Conservation (phyloP, 2,797 vertebrate genomes). For the Thunnus albacares region DNA sequence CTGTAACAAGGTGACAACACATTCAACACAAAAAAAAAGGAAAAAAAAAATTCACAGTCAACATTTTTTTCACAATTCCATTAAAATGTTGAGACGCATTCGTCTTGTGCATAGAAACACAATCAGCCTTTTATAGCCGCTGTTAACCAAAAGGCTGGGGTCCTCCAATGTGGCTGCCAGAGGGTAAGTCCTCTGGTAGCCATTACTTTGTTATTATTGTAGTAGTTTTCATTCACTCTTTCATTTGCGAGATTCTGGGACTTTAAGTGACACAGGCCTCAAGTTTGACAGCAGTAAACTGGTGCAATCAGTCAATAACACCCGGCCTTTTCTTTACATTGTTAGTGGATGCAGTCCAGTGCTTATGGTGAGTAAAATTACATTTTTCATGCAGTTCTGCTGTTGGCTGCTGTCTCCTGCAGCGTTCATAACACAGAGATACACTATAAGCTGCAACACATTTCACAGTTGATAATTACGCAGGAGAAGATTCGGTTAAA, state of each 20-base stretch:
- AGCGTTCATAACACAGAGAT: slow-evolving; percentile 10
- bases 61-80: not conserved
- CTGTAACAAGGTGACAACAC: slow-evolving; percentile 8
- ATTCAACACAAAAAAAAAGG: not conserved
- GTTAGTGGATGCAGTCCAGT: not conserved
- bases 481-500: not conserved
- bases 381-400: slow-evolving; percentile 7
- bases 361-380: not conserved
- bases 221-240: slow-evolving; percentile 3
- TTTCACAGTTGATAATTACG: slow-evolving; percentile 9
- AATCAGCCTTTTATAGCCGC: slow-evolving; percentile 20
- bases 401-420: slow-evolving; percentile 9
- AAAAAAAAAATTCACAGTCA: slow-evolving; percentile 31
- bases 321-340: not conserved
- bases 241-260: slow-evolving; percentile 8
- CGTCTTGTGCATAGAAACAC: slow-evolving; percentile 42
- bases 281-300: slow-evolving; percentile 35
- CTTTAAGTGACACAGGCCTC: slow-evolving; percentile 19
- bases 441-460: slow-evolving; percentile 3
- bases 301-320: slow-evolving; percentile 33
- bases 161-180: slow-evolving; percentile 36
- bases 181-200: slow-evolving; percentile 7
- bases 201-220: too few species aligned
- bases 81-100: slow-evolving; percentile 24
- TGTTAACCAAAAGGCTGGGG: slow-evolving; percentile 9